phyloP scores from a whole-genome alignment of 2,113 vertebrate species.

The Xenus cinereus region DNA sequence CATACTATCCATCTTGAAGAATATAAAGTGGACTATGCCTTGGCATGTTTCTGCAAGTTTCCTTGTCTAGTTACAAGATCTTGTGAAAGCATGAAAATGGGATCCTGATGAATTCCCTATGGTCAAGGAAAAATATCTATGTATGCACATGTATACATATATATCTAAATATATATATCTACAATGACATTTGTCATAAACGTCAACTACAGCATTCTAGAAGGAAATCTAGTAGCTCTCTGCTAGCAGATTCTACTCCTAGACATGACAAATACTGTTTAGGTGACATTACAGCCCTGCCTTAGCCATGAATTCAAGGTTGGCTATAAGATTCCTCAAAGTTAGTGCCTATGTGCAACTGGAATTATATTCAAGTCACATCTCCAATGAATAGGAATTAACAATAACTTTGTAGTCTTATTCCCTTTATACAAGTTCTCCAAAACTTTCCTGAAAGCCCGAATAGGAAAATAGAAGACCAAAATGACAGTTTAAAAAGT shows the following conservation, averaged over 20 bases:
- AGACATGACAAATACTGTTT: not conserved
- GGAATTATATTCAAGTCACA: not conserved
- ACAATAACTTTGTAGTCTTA: not conserved
- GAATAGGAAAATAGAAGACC: not conserved
- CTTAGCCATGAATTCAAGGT: not conserved
- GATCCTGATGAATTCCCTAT: not conserved
- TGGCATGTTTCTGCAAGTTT: constrained; percentile 37
- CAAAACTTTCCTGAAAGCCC: not conserved
- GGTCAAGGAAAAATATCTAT: not conserved
- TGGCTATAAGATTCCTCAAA: not conserved
- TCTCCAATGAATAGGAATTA: not conserved
- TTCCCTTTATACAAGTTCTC: not conserved
- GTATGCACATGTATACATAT: not conserved
- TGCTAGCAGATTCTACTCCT: not conserved
- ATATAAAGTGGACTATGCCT: constrained; percentile 17
- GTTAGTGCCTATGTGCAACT: not conserved
- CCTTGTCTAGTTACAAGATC: not conserved
- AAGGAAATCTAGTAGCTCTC: not conserved
- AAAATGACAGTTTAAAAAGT: not conserved
- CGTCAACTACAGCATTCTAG: not conserved
- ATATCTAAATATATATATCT: not conserved
- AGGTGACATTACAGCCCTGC: not conserved
- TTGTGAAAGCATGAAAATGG: constrained; percentile 5
- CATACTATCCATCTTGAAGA: constrained; percentile 63
- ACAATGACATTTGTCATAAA: not conserved